phyloP scores from a whole-genome alignment of 2,888 invertebrate genomes.

The Acleris emargana region DNA sequence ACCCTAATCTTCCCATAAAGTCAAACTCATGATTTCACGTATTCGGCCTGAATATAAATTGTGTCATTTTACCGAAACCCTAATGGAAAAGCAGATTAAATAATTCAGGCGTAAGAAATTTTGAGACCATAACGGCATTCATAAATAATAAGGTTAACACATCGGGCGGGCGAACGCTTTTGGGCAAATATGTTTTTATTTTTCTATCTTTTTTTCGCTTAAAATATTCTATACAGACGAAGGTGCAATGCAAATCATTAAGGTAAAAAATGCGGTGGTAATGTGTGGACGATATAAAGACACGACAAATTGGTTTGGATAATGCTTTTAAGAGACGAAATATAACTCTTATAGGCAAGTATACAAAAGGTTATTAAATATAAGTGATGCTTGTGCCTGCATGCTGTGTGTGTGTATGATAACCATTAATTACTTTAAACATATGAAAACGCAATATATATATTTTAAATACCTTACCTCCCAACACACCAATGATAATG shows the following conservation, averaged over 20 bases:
- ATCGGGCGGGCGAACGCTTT: conserved; percentile 53
- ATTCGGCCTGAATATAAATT: conserved; percentile 76
- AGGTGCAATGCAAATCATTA: conserved; percentile 67
- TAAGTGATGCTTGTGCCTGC: too few relatives aligned
- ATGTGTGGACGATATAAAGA: conserved; percentile 59
- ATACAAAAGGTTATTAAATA: too few relatives aligned
- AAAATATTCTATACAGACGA: conserved; percentile 64
- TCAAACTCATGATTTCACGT: conserved; percentile 63
- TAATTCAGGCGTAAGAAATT: conserved; percentile 80
- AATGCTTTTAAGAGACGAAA: too few relatives aligned
- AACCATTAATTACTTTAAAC: too few relatives aligned
- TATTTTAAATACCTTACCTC: background rate
- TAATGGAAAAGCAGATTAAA: conserved; percentile 82
- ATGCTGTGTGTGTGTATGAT: too few relatives aligned
- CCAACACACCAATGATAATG: conserved; percentile 9
- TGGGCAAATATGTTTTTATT: conserved; percentile 33
- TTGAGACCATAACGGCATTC: conserved; percentile 76
- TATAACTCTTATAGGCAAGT: too few relatives aligned
- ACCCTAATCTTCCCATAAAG: conserved; percentile 73
- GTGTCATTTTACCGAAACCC: conserved; percentile 77
- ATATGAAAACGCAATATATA: background rate
- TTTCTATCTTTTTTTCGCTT: conserved; percentile 52
- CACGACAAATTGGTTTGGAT: conserved; percentile 36
- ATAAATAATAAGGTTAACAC: conserved; percentile 78
- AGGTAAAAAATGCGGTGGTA: conserved; percentile 64